Base-by-base conservation (phyloP, 2,888 invertebrate species). In the Drosophila meridionalis region DNA sequence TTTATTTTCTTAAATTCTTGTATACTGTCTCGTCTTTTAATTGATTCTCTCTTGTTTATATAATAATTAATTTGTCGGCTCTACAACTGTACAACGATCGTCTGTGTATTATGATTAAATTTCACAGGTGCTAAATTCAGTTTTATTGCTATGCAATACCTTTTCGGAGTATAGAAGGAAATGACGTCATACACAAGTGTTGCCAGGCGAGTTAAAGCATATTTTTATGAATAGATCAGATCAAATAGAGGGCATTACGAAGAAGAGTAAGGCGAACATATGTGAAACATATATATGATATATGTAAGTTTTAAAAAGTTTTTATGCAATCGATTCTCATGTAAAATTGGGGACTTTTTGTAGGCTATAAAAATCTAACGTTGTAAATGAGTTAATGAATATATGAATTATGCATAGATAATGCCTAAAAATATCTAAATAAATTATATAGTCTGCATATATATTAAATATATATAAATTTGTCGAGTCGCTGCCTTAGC, bases 401-500 rank as follows among this genome's bases (percentile, higher is more conserved):
- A 32, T 4, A 14, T 48, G 7, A 4, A 47, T 30, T 47, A 28
- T 28, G n/a, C 6, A 1, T 47, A 7, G 11, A 47, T 14, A 3
- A 14, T 7, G 30, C 14, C 7, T 32, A n/a, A 3, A 4, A 2
- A n/a, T 50, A 50, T 9, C 3, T 14, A 32, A 32, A 32, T 11
- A 34, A 26, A 4, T 11, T 32, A 11, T 6, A 38, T 26, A 7
- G 36, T 2, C 34, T 34, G 8, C 11, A 36, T 14, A 40, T 26
- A 8, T 26, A 12, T 20, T 20, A 20, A 20, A 28, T 12, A 45
- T 26, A 40, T 9, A 43, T 20, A 26, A 40, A 67, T 57, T 58
- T 93, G 91, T 93, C 48, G 71, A 83, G 85, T 82, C 74, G 64
- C 87, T 87, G 91, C 85, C 89, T 90, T 78, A 95, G 95, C 96